Evolutionary conservation across 2,797 vertebrate species (phyloP), one percentile per base, ranked within the genome.

Genomic region (Erpetoichthys calabaricus): DNA sequence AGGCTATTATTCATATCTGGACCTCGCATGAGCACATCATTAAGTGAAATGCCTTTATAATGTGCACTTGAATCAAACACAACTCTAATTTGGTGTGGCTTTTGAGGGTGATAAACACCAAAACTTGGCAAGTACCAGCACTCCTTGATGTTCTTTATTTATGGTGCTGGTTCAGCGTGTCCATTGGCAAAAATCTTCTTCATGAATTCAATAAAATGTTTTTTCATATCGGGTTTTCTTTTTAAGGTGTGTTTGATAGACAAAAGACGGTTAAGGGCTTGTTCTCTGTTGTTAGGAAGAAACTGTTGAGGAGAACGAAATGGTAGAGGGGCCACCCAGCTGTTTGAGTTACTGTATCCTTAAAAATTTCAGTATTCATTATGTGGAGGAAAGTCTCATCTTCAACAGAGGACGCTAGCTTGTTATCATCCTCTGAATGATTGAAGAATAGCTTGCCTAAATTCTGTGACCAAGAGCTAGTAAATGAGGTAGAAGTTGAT

Each of bases 1-100:
- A 62, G 25, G 3, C 9, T 60, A 44, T 64, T 64, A 8, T 57
- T 64, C 6, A 60, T 45, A 55, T 64, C 47, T 49, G 57, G 51
- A n/a, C 61, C 45, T 25, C 8, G 55, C 4, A 62, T n/a, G 3
- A 53, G 54, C 5, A 57, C 51, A 41, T 57, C 9, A 42, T 52
- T 62, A 8, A 60, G 41, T 6, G 55, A 54, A 3, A 57, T 8
- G 3, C 59, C 42, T 2, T 57, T 7, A 54, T 57, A 10, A 42
- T 57, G 4, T 5, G 55, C 47, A 9, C 56, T 61, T 8, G 46
- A 45, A 6, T 59, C 47, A 8, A 51, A 47, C 10, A 25, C 25
- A 3, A 56, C 10, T 25, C 25, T 25, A 25, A 25, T 25, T 25
- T 25, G 25, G 25, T 25, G 25, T 25, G 25, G 25, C 25, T 25